Conservation (phyloP, 2,888 invertebrate genomes). For the Eristalinus sepulchralis region DNA sequence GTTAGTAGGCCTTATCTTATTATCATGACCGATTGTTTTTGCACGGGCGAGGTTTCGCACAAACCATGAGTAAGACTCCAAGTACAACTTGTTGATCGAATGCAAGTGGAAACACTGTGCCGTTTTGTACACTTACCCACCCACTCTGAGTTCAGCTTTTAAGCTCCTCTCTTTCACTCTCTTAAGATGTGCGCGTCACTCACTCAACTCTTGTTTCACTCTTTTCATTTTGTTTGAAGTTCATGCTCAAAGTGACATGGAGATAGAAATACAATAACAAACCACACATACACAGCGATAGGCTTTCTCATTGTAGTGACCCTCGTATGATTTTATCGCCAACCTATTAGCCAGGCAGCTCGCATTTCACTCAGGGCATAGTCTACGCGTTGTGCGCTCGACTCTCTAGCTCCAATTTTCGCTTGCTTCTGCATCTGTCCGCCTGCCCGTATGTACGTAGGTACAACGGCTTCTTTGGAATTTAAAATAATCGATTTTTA, state of each 20-base stretch:
- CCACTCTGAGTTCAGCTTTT: slow-evolving; percentile 1
- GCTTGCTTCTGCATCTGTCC: slow-evolving; percentile 29
- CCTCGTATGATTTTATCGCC: slow-evolving; percentile 55
- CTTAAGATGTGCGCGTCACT: not conserved
- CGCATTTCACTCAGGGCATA: slow-evolving; percentile 49
- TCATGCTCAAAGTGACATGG: slow-evolving; percentile 21
- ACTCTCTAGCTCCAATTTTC: slow-evolving; percentile 48
- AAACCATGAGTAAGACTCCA: not conserved
- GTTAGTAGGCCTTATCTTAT: not conserved
- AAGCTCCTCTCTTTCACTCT: slow-evolving; percentile 13
- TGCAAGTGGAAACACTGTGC: not conserved
- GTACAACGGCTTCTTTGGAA: slow-evolving; percentile 61
- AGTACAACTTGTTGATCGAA: not conserved
- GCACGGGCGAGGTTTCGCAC: not conserved
- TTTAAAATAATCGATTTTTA: slow-evolving; percentile 66
- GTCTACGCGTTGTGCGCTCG: slow-evolving; percentile 38
- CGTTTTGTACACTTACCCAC: not conserved
- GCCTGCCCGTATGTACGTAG: not conserved
- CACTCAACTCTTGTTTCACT: slow-evolving; percentile 21
- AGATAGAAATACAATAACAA: not conserved
- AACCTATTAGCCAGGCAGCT: slow-evolving; percentile 16
- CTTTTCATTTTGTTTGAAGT: not conserved
- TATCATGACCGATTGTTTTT: not conserved
- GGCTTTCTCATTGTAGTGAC: slow-evolving; percentile 27
- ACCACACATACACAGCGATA: slow-evolving; percentile 6